Conservation (phyloP, 35 echinoderm and acorn worm genomes). For the Strongylocentrotus purpuratus region DNA sequence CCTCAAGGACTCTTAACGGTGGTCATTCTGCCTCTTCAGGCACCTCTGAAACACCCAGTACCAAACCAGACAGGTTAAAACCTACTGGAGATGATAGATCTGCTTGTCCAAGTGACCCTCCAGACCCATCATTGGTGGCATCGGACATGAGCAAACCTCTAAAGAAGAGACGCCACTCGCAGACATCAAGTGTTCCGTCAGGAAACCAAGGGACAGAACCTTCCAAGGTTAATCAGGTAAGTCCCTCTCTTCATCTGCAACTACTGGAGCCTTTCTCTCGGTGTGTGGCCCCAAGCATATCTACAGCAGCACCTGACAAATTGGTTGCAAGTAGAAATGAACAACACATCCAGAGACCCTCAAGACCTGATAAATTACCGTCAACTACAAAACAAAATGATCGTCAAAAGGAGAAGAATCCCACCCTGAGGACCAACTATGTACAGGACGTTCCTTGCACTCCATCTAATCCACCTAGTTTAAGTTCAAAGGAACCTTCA, state of each 20-base stretch:
- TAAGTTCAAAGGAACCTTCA: background rate
- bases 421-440: too few species aligned
- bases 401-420: background rate
- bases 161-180: background rate
- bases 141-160: background rate
- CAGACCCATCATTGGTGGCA: background rate
- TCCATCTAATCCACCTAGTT: background rate
- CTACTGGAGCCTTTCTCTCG: too few species aligned
- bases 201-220: too few species aligned
- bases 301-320: too few species aligned
- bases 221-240: too few species aligned
- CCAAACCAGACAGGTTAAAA: background rate
- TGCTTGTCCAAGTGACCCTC: background rate
- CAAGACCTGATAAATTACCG: background rate
- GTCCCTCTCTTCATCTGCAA: too few species aligned
- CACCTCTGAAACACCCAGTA: background rate
- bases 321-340: background rate
- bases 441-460: background rate
- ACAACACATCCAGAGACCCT: background rate
- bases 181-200: conserved; percentile 2
- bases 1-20: background rate
- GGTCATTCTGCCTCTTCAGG: background rate
- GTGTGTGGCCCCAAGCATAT: too few species aligned
- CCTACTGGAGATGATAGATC: background rate
- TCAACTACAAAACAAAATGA: background rate